Conservation (phyloP, 1,140 invertebrate genomes). For the Sycophila sp. region DNA sequence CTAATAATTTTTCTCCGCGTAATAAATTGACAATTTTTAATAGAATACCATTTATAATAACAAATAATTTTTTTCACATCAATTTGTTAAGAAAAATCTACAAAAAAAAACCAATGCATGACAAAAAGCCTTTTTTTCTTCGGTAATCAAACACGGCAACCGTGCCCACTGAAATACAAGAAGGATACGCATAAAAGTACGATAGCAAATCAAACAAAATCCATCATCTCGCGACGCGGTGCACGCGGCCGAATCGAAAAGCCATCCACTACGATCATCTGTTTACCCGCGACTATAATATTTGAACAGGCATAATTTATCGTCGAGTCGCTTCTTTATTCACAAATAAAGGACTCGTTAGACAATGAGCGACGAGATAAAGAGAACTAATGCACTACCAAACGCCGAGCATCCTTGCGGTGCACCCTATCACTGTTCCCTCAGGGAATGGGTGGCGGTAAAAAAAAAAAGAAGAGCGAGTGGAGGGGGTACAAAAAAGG, state of each 20-base stretch:
- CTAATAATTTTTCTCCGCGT: no score
- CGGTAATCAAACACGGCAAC: no score
- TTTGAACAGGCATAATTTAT: slow-evolving; percentile 23
- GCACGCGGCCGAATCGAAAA: background rate
- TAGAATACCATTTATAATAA: no score
- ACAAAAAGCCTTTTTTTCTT: no score
- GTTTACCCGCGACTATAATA: background rate
- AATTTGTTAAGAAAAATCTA: no score
- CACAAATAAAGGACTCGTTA: slow-evolving; percentile 10
- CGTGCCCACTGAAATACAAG: no score
- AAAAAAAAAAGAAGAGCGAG: background rate
- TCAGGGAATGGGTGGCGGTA: no score
- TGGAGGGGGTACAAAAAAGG: background rate
- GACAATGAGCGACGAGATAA: background rate
- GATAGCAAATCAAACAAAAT: background rate
- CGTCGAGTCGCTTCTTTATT: background rate
- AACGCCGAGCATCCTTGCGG: background rate
- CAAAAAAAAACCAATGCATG: no score
- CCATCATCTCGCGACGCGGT: background rate
- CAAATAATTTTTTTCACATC: no score
- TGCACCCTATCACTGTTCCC: no score
- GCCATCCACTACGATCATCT: background rate
- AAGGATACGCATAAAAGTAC: background rate
- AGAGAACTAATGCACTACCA: no score
- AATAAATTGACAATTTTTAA: no score